Conservation (phyloP, 2,113 vertebrate genomes). For the Tachycineta bicolor region DNA sequence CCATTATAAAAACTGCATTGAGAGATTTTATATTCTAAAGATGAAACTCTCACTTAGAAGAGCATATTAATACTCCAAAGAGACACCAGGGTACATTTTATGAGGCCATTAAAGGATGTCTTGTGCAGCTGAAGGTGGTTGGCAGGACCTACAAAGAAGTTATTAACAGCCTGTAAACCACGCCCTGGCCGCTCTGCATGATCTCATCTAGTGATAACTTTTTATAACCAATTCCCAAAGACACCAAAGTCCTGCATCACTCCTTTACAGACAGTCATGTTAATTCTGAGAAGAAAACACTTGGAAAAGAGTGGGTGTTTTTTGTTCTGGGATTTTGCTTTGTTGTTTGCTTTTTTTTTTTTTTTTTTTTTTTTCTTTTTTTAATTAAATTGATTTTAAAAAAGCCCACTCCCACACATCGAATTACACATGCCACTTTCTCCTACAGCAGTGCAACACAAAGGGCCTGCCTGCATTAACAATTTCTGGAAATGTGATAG, state of each 20-base stretch:
- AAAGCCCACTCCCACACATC: background rate
- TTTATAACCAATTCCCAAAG: too few relatives aligned
- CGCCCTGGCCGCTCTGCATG: background rate
- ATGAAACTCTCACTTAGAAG: background rate
- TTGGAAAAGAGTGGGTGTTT: background rate
- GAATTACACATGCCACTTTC: background rate
- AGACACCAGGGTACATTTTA: background rate
- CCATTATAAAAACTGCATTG: background rate
- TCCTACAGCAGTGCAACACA: background rate
- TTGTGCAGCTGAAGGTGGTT: background rate
- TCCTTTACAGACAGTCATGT: background rate
- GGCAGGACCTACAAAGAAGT: background rate
- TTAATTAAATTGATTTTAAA: background rate
- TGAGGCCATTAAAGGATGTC: background rate
- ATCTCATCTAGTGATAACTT: too few relatives aligned
- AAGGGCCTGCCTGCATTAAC: background rate
- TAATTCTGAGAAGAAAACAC: background rate
- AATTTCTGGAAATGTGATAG: background rate
- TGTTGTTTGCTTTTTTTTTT: background rate
- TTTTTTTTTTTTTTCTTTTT: too few relatives aligned
- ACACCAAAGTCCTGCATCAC: background rate
- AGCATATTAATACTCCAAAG: conserved; percentile 4
- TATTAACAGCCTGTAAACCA: background rate
- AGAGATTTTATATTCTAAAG: background rate
- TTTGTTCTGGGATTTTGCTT: background rate